These are phyloP conservation scores for Norana najaformis DNA, from an alignment of 2,888 invertebrate genomes.

Conservation along the genomic window DNA sequence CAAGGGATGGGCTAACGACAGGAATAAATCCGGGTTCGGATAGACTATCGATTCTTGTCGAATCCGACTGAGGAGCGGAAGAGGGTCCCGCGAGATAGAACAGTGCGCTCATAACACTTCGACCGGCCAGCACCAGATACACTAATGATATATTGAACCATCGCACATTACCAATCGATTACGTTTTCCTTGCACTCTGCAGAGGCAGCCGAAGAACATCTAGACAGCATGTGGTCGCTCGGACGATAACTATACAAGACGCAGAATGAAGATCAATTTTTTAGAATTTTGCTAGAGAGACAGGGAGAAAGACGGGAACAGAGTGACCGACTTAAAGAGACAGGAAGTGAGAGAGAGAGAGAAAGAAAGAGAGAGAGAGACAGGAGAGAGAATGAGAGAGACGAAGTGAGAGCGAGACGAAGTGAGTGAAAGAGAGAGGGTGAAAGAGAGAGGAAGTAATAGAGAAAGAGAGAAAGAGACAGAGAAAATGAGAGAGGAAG, in stretches of 20 bases:
- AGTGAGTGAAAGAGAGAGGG: background rate
- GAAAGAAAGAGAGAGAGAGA: background rate
- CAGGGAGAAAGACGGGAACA: background rate
- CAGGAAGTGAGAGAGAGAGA: background rate
- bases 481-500: background rate
- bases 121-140: background rate
- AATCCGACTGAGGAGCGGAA: background rate
- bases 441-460: background rate
- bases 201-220: background rate
- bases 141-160: slow-evolving; percentile 13
- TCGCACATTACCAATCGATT: slow-evolving; percentile 6
- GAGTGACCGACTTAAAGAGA: background rate
- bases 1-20: background rate
- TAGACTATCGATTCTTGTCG: background rate
- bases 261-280: background rate
- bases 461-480: background rate
- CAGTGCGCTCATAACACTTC: background rate
- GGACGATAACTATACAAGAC: background rate
- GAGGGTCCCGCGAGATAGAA: background rate
- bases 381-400: background rate
- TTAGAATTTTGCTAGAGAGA: background rate
- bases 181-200: background rate
- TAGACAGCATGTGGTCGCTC: background rate
- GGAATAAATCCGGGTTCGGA: background rate
- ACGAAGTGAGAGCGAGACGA: background rate